Evolutionary conservation across 2,888 invertebrate genomes (phyloP).

Genomic region (Branchellion lobata): DNA sequence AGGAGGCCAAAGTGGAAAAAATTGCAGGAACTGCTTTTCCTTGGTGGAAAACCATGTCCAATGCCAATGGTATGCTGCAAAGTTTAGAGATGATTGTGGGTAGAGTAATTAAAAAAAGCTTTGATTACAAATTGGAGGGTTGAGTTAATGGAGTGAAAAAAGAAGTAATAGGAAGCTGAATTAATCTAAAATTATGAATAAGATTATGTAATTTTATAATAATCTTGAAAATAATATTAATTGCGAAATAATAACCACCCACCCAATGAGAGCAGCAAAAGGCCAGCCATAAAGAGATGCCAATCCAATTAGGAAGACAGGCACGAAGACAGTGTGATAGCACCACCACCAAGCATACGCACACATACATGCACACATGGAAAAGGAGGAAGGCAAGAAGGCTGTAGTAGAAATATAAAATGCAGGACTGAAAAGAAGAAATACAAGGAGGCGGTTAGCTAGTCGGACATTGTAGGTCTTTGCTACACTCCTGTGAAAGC

Average conservation of each 20-base stretch:
- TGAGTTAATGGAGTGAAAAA: neutral
- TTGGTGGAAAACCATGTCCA: slow-evolving; percentile 76
- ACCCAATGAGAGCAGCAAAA: slow-evolving; percentile 88
- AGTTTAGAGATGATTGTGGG: slow-evolving; percentile 46
- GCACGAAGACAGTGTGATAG: slow-evolving; percentile 71
- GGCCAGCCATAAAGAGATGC: slow-evolving; percentile 89
- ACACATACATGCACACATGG: slow-evolving; percentile 80
- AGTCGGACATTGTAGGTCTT: neutral
- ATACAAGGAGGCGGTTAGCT: slow-evolving; percentile 61
- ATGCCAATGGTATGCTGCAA: slow-evolving; percentile 75
- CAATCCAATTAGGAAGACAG: slow-evolving; percentile 80
- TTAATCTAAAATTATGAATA: too few relatives aligned
- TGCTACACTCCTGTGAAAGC: neutral
- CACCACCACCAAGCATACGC: slow-evolving; percentile 88
- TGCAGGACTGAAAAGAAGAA: slow-evolving; percentile 77
- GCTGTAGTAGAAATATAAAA: slow-evolving; percentile 85
- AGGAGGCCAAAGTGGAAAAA: slow-evolving; percentile 76
- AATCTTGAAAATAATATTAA: too few relatives aligned
- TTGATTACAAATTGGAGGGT: neutral
- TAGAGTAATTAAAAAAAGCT: neutral
- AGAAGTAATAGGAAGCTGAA: neutral
- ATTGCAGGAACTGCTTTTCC: slow-evolving; percentile 72
- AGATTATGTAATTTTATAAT: too few relatives aligned
- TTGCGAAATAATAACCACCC: too few relatives aligned
- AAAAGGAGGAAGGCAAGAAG: slow-evolving; percentile 90